Evolutionary conservation across 23 tunicate species (phyloP).

Genomic region (Oikopleura dioica): DNA sequence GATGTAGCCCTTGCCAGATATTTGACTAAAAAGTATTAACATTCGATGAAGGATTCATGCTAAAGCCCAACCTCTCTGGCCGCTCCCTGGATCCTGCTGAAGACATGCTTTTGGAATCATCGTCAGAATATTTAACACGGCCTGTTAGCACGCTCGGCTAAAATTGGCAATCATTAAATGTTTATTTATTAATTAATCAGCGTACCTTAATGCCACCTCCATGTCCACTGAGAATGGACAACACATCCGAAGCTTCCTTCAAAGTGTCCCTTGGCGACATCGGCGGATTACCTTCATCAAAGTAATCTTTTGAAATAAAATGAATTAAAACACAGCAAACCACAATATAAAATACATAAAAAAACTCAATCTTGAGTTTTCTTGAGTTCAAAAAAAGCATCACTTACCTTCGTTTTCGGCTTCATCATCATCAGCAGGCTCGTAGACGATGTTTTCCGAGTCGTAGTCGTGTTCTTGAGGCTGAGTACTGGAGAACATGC

Average conservation of each 20-base stretch:
- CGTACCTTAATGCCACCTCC: slow-evolving; percentile 9
- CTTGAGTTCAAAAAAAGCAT: too few relatives aligned
- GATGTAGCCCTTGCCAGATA: not conserved
- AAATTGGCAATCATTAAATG: too few relatives aligned
- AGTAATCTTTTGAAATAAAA: not conserved
- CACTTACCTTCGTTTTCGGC: too few relatives aligned
- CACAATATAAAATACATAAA: too few relatives aligned
- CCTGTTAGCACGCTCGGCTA: not conserved
- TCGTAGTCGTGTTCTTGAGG: too few relatives aligned
- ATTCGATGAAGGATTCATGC: too few relatives aligned
- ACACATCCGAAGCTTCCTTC: not conserved
- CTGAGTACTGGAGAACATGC: not conserved
- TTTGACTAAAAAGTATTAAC: not conserved
- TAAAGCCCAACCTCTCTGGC: not conserved
- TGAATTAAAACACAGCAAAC: too few relatives aligned
- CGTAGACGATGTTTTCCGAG: too few relatives aligned
- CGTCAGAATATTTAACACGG: not conserved
- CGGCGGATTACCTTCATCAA: not conserved
- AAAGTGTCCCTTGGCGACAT: not conserved
- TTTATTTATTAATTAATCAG: too few relatives aligned
- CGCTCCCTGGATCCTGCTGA: not conserved
- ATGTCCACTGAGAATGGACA: not conserved
- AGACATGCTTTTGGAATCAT: slow-evolving; percentile 1
- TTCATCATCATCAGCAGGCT: too few relatives aligned
- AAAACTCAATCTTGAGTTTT: too few relatives aligned